Conservation (phyloP, 2,113 vertebrate species). For the Ivindomyrus marchei region DNA sequence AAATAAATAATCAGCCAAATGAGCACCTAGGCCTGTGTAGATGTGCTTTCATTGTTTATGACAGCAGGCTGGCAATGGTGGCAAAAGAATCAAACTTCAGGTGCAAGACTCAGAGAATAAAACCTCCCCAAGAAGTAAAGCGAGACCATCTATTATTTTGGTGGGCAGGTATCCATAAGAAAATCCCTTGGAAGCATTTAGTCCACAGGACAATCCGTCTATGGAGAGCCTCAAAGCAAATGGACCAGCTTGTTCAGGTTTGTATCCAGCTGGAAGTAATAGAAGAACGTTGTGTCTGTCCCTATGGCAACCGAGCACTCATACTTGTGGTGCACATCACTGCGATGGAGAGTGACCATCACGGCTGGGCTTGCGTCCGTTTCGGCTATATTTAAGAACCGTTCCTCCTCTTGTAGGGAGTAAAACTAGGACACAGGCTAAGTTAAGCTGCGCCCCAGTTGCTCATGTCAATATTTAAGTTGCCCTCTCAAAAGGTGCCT, state of each 20-base stretch:
- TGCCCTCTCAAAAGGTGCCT: not conserved
- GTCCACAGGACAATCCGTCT: not conserved
- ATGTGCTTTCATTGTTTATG: constrained; percentile 3
- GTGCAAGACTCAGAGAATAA: not conserved
- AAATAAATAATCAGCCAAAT: not conserved
- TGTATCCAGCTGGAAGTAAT: constrained; percentile 26
- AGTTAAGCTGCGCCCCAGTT: not conserved
- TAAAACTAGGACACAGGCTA: not conserved
- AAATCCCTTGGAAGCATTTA: not conserved
- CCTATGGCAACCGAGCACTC: constrained; percentile 41
- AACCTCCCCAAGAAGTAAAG: not conserved
- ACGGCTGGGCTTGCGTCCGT: constrained; percentile 21
- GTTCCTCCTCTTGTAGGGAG: not conserved
- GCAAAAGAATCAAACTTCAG: not conserved
- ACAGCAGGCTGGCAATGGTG: not conserved
- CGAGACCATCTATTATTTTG: not conserved
- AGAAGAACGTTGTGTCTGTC: constrained; percentile 47
- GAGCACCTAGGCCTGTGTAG: not conserved
- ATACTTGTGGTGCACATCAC: constrained; percentile 28
- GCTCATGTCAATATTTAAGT: not conserved
- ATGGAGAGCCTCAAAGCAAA: not conserved
- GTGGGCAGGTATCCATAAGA: not conserved
- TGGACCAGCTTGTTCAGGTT: constrained; percentile 28
- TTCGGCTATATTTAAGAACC: not conserved
- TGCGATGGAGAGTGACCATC: constrained; percentile 19